Evolutionary conservation across 2,113 vertebrate genomes (phyloP), one percentile per base, ranked within the genome.

Genomic region (Pleuronectes platessa): DNA sequence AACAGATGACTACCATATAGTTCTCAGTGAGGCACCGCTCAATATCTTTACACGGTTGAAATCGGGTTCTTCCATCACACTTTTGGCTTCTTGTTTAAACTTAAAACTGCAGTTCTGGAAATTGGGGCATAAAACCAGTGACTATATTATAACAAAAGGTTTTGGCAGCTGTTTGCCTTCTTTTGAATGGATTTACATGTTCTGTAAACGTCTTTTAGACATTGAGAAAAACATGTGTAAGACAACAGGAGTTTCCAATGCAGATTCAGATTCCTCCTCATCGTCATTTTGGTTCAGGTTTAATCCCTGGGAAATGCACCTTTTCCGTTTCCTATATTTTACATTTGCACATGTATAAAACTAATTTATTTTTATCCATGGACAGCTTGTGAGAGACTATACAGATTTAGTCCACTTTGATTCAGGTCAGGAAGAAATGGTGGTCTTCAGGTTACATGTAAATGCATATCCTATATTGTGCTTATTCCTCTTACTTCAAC

Each of bases 1-100:
- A 73, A 83, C 71, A 78, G 47, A 85, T 65, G 83, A 76, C 68
- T 47, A 53, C 66, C 35, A 61, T 60, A 60, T 49, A 82, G 82
- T 61, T 79, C 42, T 72, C 77, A 63, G 65, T 49, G 3, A 53
- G 68, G 62, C 61, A 56, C 61, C 35, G 20, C 65, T 68, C 42
- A 31, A 18, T 63, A 60, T 63, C 40, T n/a, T 49, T 35, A 53
- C 26, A 21, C 20, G 62, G 55, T 59, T 73, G 14, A 62, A 49
- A 67, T 68, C 7, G 61, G 40, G 18, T 42, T 47, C 27, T 53
- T 7, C 71, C 51, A 71, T 31, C 42, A 45, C 13, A 4, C 35
- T 62, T 61, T 67, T 66, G 23, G 21, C 24, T 63, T 65, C 17
- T 53, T 26, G 20, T 15, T 59, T 35, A 5, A 42, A 42, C 2